Conservation (phyloP, 2,888 invertebrate species). For the Galerucella pusilla region DNA sequence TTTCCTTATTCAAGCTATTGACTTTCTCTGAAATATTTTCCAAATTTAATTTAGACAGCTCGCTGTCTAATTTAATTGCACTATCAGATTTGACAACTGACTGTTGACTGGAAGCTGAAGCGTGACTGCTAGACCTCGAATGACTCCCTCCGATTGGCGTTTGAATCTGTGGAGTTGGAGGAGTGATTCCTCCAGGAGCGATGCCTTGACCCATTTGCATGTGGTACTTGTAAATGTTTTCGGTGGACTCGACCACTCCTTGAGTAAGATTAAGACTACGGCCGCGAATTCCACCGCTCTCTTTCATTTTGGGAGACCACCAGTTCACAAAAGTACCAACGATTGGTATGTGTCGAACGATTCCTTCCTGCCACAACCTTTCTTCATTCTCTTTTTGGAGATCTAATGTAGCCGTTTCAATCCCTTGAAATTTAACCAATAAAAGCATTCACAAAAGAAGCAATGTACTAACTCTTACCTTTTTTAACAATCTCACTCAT, state of each 20-base stretch:
- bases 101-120: slow-evolving; percentile 53
- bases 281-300: slow-evolving; percentile 82
- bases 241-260: slow-evolving; percentile 85
- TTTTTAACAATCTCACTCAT: slow-evolving; percentile 96
- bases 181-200: slow-evolving; percentile 71
- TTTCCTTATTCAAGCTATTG: slow-evolving; percentile 19
- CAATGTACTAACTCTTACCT: slow-evolving; percentile 65
- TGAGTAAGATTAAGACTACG: slow-evolving; percentile 81
- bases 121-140: slow-evolving; percentile 75
- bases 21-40: slow-evolving; percentile 23
- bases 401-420: slow-evolving; percentile 93
- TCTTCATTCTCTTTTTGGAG: slow-evolving; percentile 90
- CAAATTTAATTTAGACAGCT: slow-evolving; percentile 26
- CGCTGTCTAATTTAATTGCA: slow-evolving; percentile 17
- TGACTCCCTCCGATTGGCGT: slow-evolving; percentile 74
- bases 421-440: slow-evolving; percentile 71
- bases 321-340: slow-evolving; percentile 95
- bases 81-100: slow-evolving; percentile 29
- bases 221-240: slow-evolving; percentile 83
- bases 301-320: slow-evolving; percentile 88
- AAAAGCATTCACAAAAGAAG: neutral
- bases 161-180: slow-evolving; percentile 76
- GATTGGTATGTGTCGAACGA: slow-evolving; percentile 92
- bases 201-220: slow-evolving; percentile 76
- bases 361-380: slow-evolving; percentile 93